phyloP scores from a whole-genome alignment of 1,140 invertebrate species.

The Megalopta genalis region DNA sequence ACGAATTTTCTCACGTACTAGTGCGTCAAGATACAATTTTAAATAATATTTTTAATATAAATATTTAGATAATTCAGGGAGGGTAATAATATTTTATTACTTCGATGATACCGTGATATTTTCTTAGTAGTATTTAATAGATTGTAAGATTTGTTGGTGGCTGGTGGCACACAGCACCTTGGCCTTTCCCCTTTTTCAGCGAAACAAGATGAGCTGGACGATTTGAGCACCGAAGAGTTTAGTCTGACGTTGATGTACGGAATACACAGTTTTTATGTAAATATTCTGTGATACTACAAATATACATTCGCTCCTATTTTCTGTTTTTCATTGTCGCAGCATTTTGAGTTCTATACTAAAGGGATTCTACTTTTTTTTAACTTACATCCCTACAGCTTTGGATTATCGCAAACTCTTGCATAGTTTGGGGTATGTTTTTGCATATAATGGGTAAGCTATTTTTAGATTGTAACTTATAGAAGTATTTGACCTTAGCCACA shows the following conservation, averaged over 20 bases:
- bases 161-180: constrained; percentile 52
- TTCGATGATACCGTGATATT: constrained; percentile 30
- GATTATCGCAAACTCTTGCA: constrained; percentile 62
- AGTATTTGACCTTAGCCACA: constrained; percentile 16
- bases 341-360: constrained; percentile 39
- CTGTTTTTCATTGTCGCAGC: constrained; percentile 27
- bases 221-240: constrained; percentile 55
- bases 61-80: constrained; percentile 31
- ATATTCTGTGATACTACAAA: constrained; percentile 60
- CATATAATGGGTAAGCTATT: constrained; percentile 67
- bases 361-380: constrained; percentile 38
- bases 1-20: constrained; percentile 10
- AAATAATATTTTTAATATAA: constrained; percentile 40
- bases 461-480: constrained; percentile 53
- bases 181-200: constrained; percentile 68
- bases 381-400: constrained; percentile 66
- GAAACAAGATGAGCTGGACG: constrained; percentile 68
- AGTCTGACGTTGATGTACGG: constrained; percentile 33
- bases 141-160: constrained; percentile 62
- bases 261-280: constrained; percentile 60
- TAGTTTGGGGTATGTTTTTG: constrained; percentile 63
- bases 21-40: constrained; percentile 17
- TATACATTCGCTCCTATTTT: constrained; percentile 31
- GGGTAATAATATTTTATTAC: constrained; percentile 39
- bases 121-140: constrained; percentile 51